Conservation (phyloP, 2,113 vertebrate species). For the Lasiurus borealis region DNA sequence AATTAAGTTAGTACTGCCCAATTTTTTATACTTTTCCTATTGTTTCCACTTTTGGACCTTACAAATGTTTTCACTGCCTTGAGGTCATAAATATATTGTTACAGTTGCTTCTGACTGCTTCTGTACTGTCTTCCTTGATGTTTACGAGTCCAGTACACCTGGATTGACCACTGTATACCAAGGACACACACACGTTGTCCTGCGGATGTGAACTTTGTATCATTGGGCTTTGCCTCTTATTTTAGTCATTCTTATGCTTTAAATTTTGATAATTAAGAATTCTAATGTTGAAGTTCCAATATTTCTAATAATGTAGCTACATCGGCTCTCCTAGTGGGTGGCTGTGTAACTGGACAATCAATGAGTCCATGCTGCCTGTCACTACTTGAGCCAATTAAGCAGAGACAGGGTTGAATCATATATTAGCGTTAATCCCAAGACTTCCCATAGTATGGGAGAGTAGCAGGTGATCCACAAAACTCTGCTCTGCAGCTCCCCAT, state of each 20-base stretch:
- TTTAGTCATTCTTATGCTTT: not conserved
- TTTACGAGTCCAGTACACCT: not conserved
- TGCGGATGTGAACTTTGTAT: not conserved
- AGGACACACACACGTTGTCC: not conserved
- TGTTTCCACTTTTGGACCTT: not conserved
- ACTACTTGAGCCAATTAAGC: too few species aligned
- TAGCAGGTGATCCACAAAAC: too few species aligned
- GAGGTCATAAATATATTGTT: not conserved
- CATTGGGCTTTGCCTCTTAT: not conserved
- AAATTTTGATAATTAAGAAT: constrained; percentile 6
- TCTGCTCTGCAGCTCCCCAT: too few species aligned
- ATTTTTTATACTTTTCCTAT: not conserved
- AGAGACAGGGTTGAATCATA: too few species aligned
- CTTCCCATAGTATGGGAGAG: too few species aligned
- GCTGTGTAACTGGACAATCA: too few species aligned
- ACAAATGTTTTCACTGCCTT: not conserved
- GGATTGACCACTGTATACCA: not conserved
- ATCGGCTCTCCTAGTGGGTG: not conserved
- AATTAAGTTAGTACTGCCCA: not conserved
- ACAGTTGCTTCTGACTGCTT: not conserved
- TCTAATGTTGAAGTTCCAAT: not conserved
- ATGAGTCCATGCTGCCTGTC: too few species aligned
- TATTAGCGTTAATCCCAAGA: too few species aligned
- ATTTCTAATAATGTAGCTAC: not conserved
- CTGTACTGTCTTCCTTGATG: not conserved